Evolutionary conservation across 2,797 vertebrate genomes (phyloP).

Genomic region (Sylvilagus floridanus): DNA sequence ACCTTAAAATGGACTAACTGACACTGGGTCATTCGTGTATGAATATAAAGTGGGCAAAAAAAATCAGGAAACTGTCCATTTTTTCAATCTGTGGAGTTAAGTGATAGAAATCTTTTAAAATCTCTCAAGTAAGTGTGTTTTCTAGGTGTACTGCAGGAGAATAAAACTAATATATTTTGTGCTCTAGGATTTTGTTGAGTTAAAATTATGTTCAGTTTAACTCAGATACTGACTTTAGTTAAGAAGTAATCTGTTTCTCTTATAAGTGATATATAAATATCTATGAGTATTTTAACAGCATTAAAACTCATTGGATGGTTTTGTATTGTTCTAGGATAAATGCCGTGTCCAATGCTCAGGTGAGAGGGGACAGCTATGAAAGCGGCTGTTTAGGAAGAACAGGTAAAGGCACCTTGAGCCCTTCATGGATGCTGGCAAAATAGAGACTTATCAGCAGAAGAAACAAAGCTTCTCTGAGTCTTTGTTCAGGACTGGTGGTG

Average conservation of each 20-base stretch:
- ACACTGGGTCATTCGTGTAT: neutral
- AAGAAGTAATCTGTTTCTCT: neutral
- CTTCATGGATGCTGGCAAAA: neutral
- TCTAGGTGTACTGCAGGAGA: neutral
- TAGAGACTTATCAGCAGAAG: neutral
- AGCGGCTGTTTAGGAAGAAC: slow-evolving; percentile 94
- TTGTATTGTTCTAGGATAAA: slow-evolving; percentile 91
- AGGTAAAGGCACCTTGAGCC: slow-evolving; percentile 82
- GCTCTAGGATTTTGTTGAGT: neutral
- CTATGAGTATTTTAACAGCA: neutral
- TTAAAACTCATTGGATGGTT: neutral
- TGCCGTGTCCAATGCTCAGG: slow-evolving; percentile 96
- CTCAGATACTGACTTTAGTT: neutral
- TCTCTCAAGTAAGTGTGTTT: neutral
- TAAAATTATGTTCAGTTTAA: neutral
- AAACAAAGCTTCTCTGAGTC: neutral
- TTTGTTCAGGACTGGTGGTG: neutral
- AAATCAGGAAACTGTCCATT: neutral
- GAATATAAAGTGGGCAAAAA: neutral
- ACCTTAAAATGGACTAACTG: neutral
- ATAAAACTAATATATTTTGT: neutral
- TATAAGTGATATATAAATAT: neutral
- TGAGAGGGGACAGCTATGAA: slow-evolving; percentile 94
- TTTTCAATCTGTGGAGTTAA: neutral
- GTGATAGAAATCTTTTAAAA: neutral